A percentile compares a stretch with the other conserved stretches of the same genome.
Conservation (phyloP, 2,113 vertebrate species). For the Xiphias gladius region DNA sequence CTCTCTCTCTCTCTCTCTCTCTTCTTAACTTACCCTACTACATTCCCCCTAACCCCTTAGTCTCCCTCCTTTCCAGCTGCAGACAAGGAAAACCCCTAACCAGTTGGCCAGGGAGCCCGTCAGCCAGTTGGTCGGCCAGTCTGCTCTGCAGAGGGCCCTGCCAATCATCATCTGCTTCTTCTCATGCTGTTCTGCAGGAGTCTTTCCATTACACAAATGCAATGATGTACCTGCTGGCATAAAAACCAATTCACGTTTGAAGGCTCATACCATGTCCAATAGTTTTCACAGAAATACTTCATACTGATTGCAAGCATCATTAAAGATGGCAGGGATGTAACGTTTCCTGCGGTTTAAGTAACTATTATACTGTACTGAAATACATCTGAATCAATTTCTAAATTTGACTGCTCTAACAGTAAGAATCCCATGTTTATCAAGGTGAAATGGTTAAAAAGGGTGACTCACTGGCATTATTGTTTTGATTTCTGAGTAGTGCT, state of each 20-base stretch:
- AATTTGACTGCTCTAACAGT: too few species aligned
- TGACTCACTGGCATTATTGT: too few species aligned
- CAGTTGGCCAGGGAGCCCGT: conserved; percentile 54
- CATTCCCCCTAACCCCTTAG: conserved; percentile 26
- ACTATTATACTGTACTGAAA: not conserved
- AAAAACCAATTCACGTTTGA: conserved; percentile 36
- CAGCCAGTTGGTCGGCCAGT: conserved; percentile 48
- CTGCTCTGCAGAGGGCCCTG: conserved; percentile 75
- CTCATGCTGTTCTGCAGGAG: conserved; percentile 47
- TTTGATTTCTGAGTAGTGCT: not conserved
- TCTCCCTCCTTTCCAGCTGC: conserved; percentile 64
- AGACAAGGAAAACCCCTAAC: conserved; percentile 71
- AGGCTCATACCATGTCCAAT: conserved; percentile 1
- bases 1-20: conserved; percentile 20
- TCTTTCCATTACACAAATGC: conserved; percentile 62
- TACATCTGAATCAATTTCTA: too few species aligned
- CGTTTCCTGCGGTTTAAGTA: not conserved
- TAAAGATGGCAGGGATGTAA: not conserved
- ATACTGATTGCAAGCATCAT: not conserved
- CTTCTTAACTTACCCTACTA: conserved; percentile 15
- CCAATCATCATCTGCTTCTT: conserved; percentile 73
- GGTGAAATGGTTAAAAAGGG: too few species aligned
- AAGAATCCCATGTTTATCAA: too few species aligned
- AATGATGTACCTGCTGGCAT: conserved; percentile 50
- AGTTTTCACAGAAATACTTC: conserved; percentile 1